Evolutionary conservation across 2,113 vertebrate species (phyloP).

Genomic region (Thymallus thymallus): DNA sequence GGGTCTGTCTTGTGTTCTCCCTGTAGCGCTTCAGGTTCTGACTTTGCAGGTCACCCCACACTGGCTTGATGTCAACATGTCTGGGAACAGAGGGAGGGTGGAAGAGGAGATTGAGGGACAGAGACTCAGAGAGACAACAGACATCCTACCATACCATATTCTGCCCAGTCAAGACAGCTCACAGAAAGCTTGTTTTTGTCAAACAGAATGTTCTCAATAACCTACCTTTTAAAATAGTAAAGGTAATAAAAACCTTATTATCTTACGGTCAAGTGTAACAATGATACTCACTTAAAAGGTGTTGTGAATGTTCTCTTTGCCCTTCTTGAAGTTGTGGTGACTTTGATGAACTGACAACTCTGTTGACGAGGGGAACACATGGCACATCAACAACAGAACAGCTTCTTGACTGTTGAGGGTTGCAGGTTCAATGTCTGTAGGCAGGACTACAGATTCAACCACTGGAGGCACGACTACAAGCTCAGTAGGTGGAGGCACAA

Average conservation of each 20-base stretch:
- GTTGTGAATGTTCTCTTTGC: slow-evolving; percentile 80
- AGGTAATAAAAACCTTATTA: too few species aligned
- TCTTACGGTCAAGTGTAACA: too few species aligned
- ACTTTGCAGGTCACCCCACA: slow-evolving; percentile 86
- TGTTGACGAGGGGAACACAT: slow-evolving; percentile 41
- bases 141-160: neutral
- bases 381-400: slow-evolving; percentile 8
- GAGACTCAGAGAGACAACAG: neutral
- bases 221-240: too few species aligned
- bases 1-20: slow-evolving; percentile 81
- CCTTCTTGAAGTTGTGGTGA: slow-evolving; percentile 84
- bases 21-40: slow-evolving; percentile 88
- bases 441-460: neutral
- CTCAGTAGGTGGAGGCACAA: too few species aligned
- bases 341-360: slow-evolving; percentile 87
- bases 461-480: too few species aligned
- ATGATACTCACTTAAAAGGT: slow-evolving; percentile 83
- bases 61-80: slow-evolving; percentile 75
- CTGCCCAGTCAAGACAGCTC: neutral
- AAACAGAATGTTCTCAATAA: too few species aligned
- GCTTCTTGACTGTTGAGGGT: neutral
- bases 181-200: too few species aligned
- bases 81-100: slow-evolving; percentile 55
- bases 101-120: too few species aligned
- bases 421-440: too few species aligned